phyloP scores from a whole-genome alignment of 1,140 invertebrate genomes.

The Plutomurus gul region DNA sequence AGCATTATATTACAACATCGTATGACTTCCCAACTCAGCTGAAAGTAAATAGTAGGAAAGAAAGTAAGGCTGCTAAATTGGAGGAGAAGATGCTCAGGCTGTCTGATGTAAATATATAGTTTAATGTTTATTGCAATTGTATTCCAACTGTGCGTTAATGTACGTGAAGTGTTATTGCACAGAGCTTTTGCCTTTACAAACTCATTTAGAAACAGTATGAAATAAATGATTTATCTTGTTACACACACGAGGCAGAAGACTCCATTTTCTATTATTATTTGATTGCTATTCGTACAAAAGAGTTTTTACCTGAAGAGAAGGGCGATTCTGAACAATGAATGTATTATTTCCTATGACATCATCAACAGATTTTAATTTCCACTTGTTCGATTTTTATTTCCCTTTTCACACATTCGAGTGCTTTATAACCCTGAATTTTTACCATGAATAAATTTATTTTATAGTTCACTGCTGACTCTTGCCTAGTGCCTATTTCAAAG shows the following conservation, averaged over 20 bases:
- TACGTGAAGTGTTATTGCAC: background rate
- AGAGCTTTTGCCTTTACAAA: background rate
- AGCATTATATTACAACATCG: too few species aligned
- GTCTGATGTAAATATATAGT: background rate
- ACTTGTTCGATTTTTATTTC: background rate
- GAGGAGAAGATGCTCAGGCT: background rate
- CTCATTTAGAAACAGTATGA: background rate
- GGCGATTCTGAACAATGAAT: background rate
- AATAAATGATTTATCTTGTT: background rate
- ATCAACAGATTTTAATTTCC: background rate
- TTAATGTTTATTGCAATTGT: conserved; percentile 18
- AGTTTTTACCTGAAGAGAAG: background rate
- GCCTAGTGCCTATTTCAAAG: too few species aligned
- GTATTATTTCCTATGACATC: background rate
- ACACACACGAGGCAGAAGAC: too few species aligned
- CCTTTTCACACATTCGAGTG: background rate
- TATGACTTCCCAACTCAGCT: too few species aligned
- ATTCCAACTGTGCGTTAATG: background rate
- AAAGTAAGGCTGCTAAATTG: background rate
- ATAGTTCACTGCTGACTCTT: background rate
- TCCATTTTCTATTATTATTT: background rate
- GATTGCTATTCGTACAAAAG: background rate
- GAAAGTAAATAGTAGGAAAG: too few species aligned
- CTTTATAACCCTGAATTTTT: background rate
- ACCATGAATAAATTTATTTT: background rate